Base-by-base conservation (phyloP, 2,888 invertebrate genomes). In the Galeruca laticollis region DNA sequence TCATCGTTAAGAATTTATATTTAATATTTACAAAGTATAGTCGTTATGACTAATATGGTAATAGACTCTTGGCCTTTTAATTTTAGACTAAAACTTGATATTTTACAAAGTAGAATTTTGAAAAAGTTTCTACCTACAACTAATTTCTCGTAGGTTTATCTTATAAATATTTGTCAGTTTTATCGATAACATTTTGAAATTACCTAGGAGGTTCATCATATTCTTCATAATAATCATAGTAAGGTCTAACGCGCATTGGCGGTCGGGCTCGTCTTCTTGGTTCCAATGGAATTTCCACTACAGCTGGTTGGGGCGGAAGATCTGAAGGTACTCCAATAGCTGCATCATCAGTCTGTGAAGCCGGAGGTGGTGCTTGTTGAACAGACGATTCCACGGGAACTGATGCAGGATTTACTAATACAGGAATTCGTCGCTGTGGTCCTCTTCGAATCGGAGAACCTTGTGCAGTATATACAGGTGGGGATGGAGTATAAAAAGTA, bases 201-300 rank as follows among this genome's bases (percentile, higher is more conserved):
- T 78, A 74, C 65, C 83, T 79, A 26, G 88, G 88, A 26, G 78
- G 68, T 84, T 88, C 83, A 54, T 92, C 88, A 26, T 89, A 89
- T 65, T 91, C 90, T 56, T 90, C 89, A 2, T 94, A 93, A 76
- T 94, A 93, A 70, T 93, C 92, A 75, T 92, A 90, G 15, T 84
- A 85, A 1, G 90, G 89, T 0, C 90, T 87, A 49, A 90, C 86
- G 70, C 89, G 86, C 66, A 91, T 86, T 43, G 80, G 81, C 0
- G 89, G 87, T 33, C 88, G 86, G 4, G 40, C 11, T n/a, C 61
- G 43, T 13, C 76, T 68, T 13, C 76, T 71, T 1, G 71, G 70
- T 67, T 89, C 84, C 47, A 60, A 33, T 10, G 72, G 62, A 8
- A 56, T 51, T 52, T 65, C 66, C 1, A 40, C 31, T 2, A 68